These are phyloP conservation scores for Heliconius eleuchia DNA, from an alignment of 1,140 invertebrate genomes.

Conservation along the genomic window DNA sequence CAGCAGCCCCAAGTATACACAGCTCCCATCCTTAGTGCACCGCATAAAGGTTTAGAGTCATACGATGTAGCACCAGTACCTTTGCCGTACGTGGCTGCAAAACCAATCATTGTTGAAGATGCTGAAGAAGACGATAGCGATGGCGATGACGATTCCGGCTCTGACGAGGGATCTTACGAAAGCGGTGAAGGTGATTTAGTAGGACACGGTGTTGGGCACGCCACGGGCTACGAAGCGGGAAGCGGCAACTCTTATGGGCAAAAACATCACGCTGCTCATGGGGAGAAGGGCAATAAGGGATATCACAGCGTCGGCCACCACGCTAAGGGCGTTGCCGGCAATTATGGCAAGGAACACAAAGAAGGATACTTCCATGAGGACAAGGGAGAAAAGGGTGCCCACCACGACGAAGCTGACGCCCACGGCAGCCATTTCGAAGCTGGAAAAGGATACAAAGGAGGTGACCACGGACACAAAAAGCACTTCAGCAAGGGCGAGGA, in stretches of 20 bases:
- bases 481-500: constrained; percentile 86
- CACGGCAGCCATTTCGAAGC: constrained; percentile 74
- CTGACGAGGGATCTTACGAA: constrained; percentile 42
- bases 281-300: constrained; percentile 78
- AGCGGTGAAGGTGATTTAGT: constrained; percentile 41
- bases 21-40: constrained; percentile 54
- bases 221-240: constrained; percentile 59
- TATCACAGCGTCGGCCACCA: constrained; percentile 60
- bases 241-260: constrained; percentile 68
- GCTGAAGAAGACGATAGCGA: constrained; percentile 60
- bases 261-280: constrained; percentile 68
- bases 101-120: constrained; percentile 62
- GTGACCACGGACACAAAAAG: constrained; percentile 86
- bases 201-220: constrained; percentile 30
- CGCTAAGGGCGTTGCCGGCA: constrained; percentile 63
- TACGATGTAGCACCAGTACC: constrained; percentile 64
- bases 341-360: constrained; percentile 63
- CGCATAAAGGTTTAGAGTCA: constrained; percentile 53
- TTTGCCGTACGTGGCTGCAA: constrained; percentile 63
- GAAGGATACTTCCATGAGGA: constrained; percentile 64
- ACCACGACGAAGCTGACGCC: constrained; percentile 67
- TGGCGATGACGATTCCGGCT: constrained; percentile 50
- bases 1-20: constrained; percentile 56
- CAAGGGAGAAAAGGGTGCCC: constrained; percentile 63
- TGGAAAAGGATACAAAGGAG: constrained; percentile 84